Conservation (phyloP, 2,888 invertebrate genomes). For the Polydesmus complanatus region DNA sequence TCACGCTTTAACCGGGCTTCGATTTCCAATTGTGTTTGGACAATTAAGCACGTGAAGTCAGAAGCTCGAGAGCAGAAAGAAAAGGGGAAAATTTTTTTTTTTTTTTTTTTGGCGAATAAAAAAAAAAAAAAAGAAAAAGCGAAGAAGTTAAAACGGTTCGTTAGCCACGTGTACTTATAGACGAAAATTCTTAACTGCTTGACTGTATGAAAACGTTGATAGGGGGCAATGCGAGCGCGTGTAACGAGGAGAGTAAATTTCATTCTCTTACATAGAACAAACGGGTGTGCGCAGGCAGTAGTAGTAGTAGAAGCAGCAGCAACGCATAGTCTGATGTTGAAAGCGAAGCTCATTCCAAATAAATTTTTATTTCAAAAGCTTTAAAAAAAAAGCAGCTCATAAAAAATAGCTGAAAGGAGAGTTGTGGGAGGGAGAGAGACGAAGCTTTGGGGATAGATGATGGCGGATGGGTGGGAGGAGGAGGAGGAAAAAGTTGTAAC, state of each 20-base stretch:
- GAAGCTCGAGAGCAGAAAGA: not conserved
- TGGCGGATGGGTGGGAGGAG: not conserved
- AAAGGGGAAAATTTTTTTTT: not conserved
- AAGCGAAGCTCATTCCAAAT: no score
- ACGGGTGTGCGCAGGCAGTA: no score
- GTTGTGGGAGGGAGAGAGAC: no score
- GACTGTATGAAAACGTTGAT: no score
- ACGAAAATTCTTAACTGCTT: not conserved
- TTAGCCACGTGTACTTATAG: not conserved
- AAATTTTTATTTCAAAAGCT: not conserved
- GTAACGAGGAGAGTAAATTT: not conserved
- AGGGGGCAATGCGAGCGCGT: not conserved
- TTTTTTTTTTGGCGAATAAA: not conserved
- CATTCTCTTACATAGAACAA: not conserved
- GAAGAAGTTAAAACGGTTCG: not conserved
- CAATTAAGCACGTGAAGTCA: not conserved
- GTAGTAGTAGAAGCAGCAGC: no score
- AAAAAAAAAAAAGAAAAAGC: not conserved
- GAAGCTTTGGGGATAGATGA: no score
- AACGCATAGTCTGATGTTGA: no score
- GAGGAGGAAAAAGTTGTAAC: not conserved
- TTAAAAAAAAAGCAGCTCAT: not conserved
- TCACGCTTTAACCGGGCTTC: not conserved
- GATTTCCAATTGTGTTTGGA: not conserved
- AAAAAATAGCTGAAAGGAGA: not conserved